Conservation (phyloP, 2,113 vertebrate species). For the Balaeniceps rex region DNA sequence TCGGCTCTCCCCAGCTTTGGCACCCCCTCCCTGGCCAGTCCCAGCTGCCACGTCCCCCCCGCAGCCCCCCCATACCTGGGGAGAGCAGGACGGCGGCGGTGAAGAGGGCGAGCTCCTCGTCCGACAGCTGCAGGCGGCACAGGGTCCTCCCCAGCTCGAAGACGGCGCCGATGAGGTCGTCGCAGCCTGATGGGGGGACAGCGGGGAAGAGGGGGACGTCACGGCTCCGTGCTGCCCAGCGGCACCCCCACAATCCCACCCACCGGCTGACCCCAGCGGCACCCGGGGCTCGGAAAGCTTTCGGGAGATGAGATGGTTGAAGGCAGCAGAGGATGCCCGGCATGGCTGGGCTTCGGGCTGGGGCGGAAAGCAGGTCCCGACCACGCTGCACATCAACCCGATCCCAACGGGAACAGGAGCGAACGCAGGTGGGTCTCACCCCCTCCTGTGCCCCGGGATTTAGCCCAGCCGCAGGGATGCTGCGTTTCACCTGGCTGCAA, state of each 20-base stretch:
- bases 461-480: neutral
- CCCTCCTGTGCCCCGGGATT: neutral
- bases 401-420: neutral
- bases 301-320: accelerated
- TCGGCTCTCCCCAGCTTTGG: neutral
- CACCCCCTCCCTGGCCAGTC: no score
- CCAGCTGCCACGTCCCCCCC: accelerated
- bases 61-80: slow-evolving; percentile 67
- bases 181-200: slow-evolving; percentile 76
- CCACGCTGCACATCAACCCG: accelerated
- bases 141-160: slow-evolving; percentile 86
- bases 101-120: slow-evolving; percentile 89
- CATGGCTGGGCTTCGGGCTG: neutral
- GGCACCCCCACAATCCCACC: neutral
- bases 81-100: slow-evolving; percentile 85
- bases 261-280: accelerated
- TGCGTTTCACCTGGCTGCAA: neutral
- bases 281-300: neutral
- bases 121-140: slow-evolving; percentile 83
- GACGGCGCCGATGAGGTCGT: slow-evolving; percentile 81
- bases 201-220: neutral
- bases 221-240: accelerated
- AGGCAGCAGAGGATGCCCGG: neutral
- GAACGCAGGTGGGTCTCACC: accelerated
- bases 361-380: neutral